Base-by-base conservation (phyloP, 2,113 vertebrate species). In the Myiozetetes cayanensis region DNA sequence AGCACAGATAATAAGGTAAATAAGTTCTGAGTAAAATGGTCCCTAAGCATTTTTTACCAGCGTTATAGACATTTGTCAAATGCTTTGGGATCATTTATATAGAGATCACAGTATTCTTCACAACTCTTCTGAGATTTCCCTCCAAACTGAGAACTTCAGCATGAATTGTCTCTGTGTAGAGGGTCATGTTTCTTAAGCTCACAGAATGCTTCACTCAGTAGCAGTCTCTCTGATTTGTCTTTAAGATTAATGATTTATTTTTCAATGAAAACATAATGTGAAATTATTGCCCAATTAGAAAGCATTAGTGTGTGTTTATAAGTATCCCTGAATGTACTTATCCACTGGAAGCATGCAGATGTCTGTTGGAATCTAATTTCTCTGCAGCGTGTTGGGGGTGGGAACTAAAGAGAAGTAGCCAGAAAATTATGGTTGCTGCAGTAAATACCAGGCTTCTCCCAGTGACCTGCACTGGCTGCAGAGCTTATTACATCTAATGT, bases 311-410 rank as follows among this genome's bases (percentile, higher is more conserved):
- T 89, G 18, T 92, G 47, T 90, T 94, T 71, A 19, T 77, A 92
- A 95, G 85, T 70, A 75, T 46, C 49, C 75, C 61, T 93, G 92
- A 68, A 81, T 19, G 44, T 85, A 75, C 35, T 89, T 75, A 78
- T 75, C 88, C 70, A 41, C 61, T 84, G 70, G 88, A 89, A 92
- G 49, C 85, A 72, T 35, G n/a, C 93, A 96, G 92, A 90, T 97
- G 61, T 86, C 93, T 94, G 78, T 23, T 81, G 83, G 90, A 96
- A 92, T 95, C 93, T 93, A 92, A 96, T 96, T 95, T 89, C 88
- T 90, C 86, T 96, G 94, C 92, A 92, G 87, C 59, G 41, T 0
- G 0, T 43, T 86, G 75, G 46, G 82, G 92, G 83, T 81, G 83
- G 95, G 68, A 73, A 90, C 88, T 78, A 44, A 87, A 93, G 70